Evolutionary conservation across 2,888 invertebrate species (phyloP), one percentile per base, ranked within the genome.

Genomic region (Yponomeuta sedellus): DNA sequence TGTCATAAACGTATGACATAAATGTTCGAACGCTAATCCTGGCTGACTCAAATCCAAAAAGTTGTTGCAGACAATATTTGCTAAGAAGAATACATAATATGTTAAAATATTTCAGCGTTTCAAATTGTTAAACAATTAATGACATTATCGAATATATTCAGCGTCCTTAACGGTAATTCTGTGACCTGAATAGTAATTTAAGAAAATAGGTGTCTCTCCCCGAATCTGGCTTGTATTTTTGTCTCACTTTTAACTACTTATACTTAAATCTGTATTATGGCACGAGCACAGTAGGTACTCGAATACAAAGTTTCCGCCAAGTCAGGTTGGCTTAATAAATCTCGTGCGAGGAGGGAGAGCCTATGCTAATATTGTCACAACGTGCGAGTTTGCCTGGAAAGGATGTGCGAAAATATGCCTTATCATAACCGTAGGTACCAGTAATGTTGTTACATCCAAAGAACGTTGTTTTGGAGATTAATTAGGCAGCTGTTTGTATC

Each of bases 341-440:
- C 44, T 52, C 44, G 16, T 52, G 44, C 44, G 44, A 52, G 44
- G 44, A 52, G 44, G 44, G 10, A 52, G 44, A 52, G 12, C 44
- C 44, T 52, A 52, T 52, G 44, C 44, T 52, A 52, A 52, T 52
- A 52, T 52, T 52, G 44, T 52, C 16, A 52, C 20, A 25, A 59
- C 25, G 59, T 59, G 25, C 12, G 59, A 25, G 25, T 59, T 22
- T 59, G 20, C 11, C 22, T 20, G 22, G 59, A 59, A 59, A 59
- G 59, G 10, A 10, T 52, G 10, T 59, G 59, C 59, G 59, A 59
- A 59, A 59, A 59, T 59, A 59, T 59, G 59, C 59, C 59, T 10
- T 11, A 20, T 59, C 44, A 52, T 52, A 52, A 52, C 44, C 4
- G 16, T 16, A 34, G 34, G 10, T 52, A 16, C 44, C 16, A n/a